These are phyloP conservation scores for Phthorimaea operculella DNA, from an alignment of 1,140 invertebrate genomes.

Conservation along the genomic window DNA sequence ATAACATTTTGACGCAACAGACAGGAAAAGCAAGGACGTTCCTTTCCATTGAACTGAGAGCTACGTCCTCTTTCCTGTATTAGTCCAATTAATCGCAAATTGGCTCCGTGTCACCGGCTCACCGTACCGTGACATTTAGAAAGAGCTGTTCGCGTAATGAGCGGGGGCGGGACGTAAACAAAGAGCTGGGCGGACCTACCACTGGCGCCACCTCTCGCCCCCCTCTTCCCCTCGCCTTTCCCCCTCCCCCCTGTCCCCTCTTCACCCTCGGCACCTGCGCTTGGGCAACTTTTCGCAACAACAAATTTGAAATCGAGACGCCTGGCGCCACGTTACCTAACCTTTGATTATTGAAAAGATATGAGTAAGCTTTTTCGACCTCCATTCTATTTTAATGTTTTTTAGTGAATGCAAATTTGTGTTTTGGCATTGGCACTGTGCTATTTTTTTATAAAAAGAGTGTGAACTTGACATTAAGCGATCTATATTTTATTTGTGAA, in stretches of 20 bases:
- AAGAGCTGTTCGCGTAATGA: conserved; percentile 42
- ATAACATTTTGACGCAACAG: neutral
- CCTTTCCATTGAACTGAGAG: neutral
- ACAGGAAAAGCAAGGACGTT: neutral
- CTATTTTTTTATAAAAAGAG: too few relatives aligned
- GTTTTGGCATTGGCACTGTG: too few relatives aligned
- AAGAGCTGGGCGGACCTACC: conserved; percentile 59
- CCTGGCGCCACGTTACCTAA: conserved; percentile 16
- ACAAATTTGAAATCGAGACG: neutral
- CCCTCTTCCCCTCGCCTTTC: conserved; percentile 22
- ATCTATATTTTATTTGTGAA: too few relatives aligned
- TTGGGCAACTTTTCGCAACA: conserved; percentile 31
- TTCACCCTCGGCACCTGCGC: conserved; percentile 32
- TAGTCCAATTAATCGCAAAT: conserved; percentile 2
- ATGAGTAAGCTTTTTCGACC: conserved; percentile 16
- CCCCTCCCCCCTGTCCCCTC: conserved; percentile 11
- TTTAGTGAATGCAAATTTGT: too few relatives aligned
- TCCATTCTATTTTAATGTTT: neutral
- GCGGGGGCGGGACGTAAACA: conserved; percentile 60
- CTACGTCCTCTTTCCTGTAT: neutral
- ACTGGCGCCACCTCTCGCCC: conserved; percentile 42
- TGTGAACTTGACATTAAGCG: too few relatives aligned
- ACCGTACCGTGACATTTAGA: conserved; percentile 8
- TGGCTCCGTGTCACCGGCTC: neutral
- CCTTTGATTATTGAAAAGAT: neutral